Conservation (phyloP, 2,113 vertebrate genomes). For the Pomatostomus ruficeps region DNA sequence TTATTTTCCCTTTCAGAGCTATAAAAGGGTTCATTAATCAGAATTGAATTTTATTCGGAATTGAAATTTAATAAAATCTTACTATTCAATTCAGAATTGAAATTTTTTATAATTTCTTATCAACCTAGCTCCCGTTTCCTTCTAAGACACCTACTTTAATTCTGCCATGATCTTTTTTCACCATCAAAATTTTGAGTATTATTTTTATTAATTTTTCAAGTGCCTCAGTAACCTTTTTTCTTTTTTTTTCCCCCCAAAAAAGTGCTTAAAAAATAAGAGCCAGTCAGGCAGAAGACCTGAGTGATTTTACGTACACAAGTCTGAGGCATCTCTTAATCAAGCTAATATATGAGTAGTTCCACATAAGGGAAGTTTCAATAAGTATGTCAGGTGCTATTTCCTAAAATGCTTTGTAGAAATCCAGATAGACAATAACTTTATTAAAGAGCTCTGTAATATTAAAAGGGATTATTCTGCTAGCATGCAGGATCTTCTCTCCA, state of each 20-base stretch:
- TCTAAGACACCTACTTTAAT: neutral
- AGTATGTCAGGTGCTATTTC: neutral
- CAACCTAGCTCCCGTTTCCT: neutral
- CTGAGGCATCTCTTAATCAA: neutral
- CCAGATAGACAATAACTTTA: neutral
- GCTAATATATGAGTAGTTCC: neutral
- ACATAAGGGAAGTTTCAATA: neutral
- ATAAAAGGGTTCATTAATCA: neutral
- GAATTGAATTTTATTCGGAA: neutral
- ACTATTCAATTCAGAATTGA: neutral
- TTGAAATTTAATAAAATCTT: neutral
- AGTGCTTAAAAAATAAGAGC: neutral
- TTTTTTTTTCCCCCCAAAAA: neutral
- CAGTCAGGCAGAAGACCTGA: neutral
- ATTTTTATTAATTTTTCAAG: neutral
- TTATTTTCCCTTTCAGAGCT: neutral
- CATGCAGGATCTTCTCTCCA: neutral
- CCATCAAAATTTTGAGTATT: neutral
- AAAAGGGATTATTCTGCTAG: neutral
- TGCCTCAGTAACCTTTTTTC: accelerated
- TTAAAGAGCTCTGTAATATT: neutral
- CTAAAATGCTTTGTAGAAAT: neutral
- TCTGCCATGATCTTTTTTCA: neutral
- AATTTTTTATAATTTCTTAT: neutral
- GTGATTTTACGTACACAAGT: neutral